Conservation (phyloP, 2,888 invertebrate species). For the Conchocele bisecta region DNA sequence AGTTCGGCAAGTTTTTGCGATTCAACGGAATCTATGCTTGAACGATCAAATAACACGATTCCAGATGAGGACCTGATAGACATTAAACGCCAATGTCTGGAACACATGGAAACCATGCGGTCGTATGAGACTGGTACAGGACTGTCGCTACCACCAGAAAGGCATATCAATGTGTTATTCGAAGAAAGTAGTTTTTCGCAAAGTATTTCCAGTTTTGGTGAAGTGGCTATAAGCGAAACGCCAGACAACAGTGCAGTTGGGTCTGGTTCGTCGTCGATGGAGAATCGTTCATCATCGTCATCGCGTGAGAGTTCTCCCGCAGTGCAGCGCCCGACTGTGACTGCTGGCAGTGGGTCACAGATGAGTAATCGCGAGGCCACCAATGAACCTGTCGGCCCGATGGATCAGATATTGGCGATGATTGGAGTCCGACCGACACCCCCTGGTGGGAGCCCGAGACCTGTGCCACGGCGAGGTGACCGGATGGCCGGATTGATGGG, state of each 20-base stretch:
- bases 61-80: conserved; percentile 74
- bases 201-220: conserved; percentile 74
- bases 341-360: neutral
- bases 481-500: conserved; percentile 35
- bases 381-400: neutral
- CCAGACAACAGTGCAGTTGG: conserved; percentile 13
- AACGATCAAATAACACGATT: conserved; percentile 59
- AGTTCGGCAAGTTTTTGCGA: conserved; percentile 99
- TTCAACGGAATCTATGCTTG: conserved; percentile 74
- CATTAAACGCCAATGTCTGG: conserved; percentile 71
- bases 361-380: neutral
- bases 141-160: conserved; percentile 94
- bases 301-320: conserved; percentile 35
- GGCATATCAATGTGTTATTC: conserved; percentile 71
- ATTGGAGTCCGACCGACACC: too few relatives aligned
- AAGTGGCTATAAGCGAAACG: conserved; percentile 46
- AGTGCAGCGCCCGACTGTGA: conserved; percentile 8
- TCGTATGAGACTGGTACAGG: conserved; percentile 85
- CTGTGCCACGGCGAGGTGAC: conserved; percentile 21
- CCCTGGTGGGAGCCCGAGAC: neutral
- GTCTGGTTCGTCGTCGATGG: conserved; percentile 27
- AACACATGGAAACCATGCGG: conserved; percentile 71
- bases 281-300: conserved; percentile 37
- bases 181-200: conserved; percentile 74
- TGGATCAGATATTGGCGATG: conserved; percentile 44